phyloP scores from a whole-genome alignment of 2,888 invertebrate genomes.

The Diloba caeruleocephala region DNA sequence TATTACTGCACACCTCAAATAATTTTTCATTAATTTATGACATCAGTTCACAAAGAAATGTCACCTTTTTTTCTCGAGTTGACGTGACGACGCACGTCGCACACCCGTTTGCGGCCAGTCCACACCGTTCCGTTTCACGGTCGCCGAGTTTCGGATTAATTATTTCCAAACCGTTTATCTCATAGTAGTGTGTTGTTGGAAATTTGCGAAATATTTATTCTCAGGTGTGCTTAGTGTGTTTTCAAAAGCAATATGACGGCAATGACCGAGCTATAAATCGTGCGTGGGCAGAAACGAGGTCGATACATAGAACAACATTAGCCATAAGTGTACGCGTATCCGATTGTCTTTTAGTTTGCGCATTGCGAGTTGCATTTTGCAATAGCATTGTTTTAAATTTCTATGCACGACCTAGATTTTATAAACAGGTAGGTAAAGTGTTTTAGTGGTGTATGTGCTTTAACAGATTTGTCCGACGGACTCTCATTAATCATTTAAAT shows the following conservation, averaged over 20 bases:
- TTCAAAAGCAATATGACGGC: conserved; percentile 66
- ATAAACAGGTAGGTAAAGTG: conserved; percentile 6
- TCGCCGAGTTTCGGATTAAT: conserved; percentile 54
- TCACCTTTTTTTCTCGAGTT: conserved; percentile 76
- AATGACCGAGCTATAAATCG: conserved; percentile 75
- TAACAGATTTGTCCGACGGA: background rate
- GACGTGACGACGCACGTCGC: no score
- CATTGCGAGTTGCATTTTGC: conserved; percentile 75
- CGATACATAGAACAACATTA: conserved; percentile 72
- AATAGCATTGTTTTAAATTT: conserved; percentile 73
- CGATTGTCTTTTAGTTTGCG: conserved; percentile 69
- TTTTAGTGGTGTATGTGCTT: background rate
- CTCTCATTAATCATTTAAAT: conserved; percentile 5
- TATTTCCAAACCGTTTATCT: conserved; percentile 42
- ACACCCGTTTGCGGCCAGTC: conserved; percentile 70
- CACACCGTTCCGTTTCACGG: conserved; percentile 82
- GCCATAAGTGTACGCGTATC: conserved; percentile 65
- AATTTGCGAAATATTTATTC: conserved; percentile 51
- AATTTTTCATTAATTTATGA: conserved; percentile 67
- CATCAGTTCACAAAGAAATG: conserved; percentile 77
- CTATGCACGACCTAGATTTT: conserved; percentile 59
- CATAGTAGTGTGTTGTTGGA: conserved; percentile 33
- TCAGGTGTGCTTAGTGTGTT: conserved; percentile 53
- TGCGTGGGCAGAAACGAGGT: conserved; percentile 81
- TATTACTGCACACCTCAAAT: conserved; percentile 56